Evolutionary conservation across 35 echinoderm and acorn worm genomes (phyloP).

Genomic region (Chiridota heheva): DNA sequence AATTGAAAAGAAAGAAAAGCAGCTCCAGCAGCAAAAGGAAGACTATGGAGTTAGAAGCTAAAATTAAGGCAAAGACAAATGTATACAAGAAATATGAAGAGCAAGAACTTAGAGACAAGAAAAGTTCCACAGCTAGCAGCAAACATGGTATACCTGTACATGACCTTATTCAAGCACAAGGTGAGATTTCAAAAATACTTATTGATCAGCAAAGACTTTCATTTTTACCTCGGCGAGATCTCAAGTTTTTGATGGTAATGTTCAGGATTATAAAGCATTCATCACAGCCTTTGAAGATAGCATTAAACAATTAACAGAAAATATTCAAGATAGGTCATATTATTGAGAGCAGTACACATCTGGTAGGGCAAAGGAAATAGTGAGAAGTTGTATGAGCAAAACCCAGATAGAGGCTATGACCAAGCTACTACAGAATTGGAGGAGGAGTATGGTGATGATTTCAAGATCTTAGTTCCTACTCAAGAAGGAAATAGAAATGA

Average conservation of each 20-base stretch:
- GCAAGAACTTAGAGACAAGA: background rate
- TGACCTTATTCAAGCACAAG: background rate
- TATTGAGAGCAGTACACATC: no score
- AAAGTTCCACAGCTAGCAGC: background rate
- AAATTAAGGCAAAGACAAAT: conserved; percentile 23
- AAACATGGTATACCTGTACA: background rate
- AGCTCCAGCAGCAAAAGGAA: background rate
- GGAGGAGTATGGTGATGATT: conserved; percentile 28
- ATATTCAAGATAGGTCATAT: no score
- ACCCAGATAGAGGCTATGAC: no score
- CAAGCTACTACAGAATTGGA: no score
- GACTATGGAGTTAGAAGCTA: conserved; percentile 28
- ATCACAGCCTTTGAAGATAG: no score
- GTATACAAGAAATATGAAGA: conserved; percentile 11
- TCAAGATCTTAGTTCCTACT: conserved; percentile 37
- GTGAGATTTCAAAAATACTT: conserved; percentile 10
- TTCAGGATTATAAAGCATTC: no score
- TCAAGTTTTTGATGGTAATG: conserved; percentile 31
- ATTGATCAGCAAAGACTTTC: conserved; percentile 24
- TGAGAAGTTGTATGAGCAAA: no score
- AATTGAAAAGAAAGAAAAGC: conserved; percentile 15
- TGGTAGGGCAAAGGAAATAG: no score
- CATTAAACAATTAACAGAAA: no score
- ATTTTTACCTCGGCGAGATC: background rate
- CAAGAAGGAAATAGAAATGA: conserved; percentile 22